phyloP scores from a whole-genome alignment of 2,888 invertebrate genomes.

The Coenonympha arcania region DNA sequence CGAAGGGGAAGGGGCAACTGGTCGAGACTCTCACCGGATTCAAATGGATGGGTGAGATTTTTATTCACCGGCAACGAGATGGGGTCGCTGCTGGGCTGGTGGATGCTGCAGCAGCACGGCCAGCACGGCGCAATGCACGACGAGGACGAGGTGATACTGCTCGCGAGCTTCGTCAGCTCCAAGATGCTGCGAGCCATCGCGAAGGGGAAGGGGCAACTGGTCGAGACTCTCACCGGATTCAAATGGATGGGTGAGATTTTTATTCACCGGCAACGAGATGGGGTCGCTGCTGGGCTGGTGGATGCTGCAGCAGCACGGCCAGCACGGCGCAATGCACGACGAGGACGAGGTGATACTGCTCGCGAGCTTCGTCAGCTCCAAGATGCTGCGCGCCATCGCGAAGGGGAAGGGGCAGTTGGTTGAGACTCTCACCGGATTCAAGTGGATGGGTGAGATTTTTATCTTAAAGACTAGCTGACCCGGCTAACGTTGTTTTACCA shows the following conservation, averaged over 20 bases:
- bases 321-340: conserved; percentile 50
- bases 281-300: conserved; percentile 97
- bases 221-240: conserved; percentile 97
- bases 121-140: conserved; percentile 51
- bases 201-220: conserved; percentile 80
- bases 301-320: conserved; percentile 78
- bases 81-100: conserved; percentile 95
- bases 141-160: conserved; percentile 81
- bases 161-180: conserved; percentile 97
- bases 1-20: conserved; percentile 82
- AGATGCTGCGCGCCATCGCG: conserved; percentile 89
- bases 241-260: conserved; percentile 96
- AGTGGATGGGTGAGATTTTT: conserved; percentile 94
- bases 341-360: conserved; percentile 84
- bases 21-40: conserved; percentile 97
- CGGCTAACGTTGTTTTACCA: too few species aligned
- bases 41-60: conserved; percentile 95
- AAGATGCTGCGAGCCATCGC: conserved; percentile 92
- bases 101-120: conserved; percentile 80
- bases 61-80: too few species aligned
- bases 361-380: conserved; percentile 96
- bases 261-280: conserved; percentile 95
- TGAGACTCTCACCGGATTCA: conserved; percentile 98
- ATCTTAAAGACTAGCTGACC: too few species aligned
- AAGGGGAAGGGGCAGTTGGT: conserved; percentile 81